Evolutionary conservation across 2,888 invertebrate species (phyloP), one percentile per base, ranked within the genome.

Genomic region (Acanthopleura granulata): DNA sequence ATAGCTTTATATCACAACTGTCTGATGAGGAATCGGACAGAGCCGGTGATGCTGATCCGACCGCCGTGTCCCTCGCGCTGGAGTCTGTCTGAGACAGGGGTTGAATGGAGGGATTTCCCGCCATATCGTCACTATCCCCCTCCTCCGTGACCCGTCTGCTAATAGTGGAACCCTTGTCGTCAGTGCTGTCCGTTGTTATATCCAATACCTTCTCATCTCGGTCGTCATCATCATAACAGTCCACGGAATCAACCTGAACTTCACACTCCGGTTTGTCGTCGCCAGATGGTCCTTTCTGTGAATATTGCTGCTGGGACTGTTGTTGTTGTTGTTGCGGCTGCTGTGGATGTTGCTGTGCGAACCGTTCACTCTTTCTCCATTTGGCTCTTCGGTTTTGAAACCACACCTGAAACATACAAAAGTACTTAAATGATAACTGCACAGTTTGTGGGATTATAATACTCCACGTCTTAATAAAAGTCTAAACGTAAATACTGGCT

Each of bases 311-410:
- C 49, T 49, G 40, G n/a, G 18, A 22, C 29, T 66, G 71, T 71
- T 18, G 18, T 66, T 66, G 66, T 49, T 71, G 71, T 66, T 66
- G 66, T 49, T 71, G 71, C 18, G 30, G 4, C n/a, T 71, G 49
- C 49, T 49, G 40, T 49, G 49, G 40, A 71, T 49, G 49, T 40
- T 71, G 40, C 96, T 87, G 97, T 92, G 95, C 80, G 78, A 88
- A 85, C 29, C 88, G 77, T 76, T 87, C 87, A 75, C 86, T 87
- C 89, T 90, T 90, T n/a, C 90, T 75, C 89, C 89, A 89, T 79
- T 90, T 90, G 6, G 90, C 90, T 72, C 90, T 78, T 74, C 90
- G 76, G 62, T 87, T 87, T 80, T 87, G 87, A 72, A 76, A 79
- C 77, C 76, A 79, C 0, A 77, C 77, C 77, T 77, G 29, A n/a